Percentiles rank a stretch among this genome's conserved stretches.
phyloP scores from a whole-genome alignment of 2,888 invertebrate genomes.

The Altica lythri region DNA sequence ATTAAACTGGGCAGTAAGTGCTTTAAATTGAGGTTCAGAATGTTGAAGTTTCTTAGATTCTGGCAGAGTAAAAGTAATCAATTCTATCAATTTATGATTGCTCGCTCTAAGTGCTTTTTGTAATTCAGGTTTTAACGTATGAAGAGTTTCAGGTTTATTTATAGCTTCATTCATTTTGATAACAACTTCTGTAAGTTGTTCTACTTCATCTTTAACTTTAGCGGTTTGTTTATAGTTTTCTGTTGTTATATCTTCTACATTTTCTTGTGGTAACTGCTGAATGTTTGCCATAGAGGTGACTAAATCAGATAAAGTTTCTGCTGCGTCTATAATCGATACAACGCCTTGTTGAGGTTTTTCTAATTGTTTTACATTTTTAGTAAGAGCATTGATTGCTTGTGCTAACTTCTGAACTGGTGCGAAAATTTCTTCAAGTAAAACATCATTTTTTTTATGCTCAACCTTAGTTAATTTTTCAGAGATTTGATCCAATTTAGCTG shows the following conservation, averaged over 20 bases:
- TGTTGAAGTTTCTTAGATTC: slow-evolving; percentile 13
- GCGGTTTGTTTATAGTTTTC: background rate
- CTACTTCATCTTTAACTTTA: slow-evolving; percentile 5
- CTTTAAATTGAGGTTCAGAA: slow-evolving; percentile 21
- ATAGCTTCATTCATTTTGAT: slow-evolving; percentile 6
- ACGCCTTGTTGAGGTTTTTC: slow-evolving; percentile 30
- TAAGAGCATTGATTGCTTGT: slow-evolving; percentile 18
- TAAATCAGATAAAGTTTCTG: background rate
- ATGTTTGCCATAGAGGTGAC: background rate
- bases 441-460: background rate
- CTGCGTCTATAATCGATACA: slow-evolving; percentile 23
- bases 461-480: background rate
- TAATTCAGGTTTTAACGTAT: too few relatives aligned
- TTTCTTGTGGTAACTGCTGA: too few relatives aligned
- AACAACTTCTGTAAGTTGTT: slow-evolving; percentile 4
- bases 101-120: too few relatives aligned
- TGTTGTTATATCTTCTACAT: background rate
- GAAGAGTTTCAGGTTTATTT: slow-evolving; percentile 15
- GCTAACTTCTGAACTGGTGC: background rate
- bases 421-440: slow-evolving; percentile 9
- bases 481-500: slow-evolving; percentile 17
- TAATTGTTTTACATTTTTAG: slow-evolving; percentile 28
- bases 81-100: too few relatives aligned
- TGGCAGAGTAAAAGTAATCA: too few relatives aligned
- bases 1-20: slow-evolving; percentile 7